These are phyloP conservation scores for Picus viridis DNA, from an alignment of 2,797 vertebrate species.

Conservation along the genomic window DNA sequence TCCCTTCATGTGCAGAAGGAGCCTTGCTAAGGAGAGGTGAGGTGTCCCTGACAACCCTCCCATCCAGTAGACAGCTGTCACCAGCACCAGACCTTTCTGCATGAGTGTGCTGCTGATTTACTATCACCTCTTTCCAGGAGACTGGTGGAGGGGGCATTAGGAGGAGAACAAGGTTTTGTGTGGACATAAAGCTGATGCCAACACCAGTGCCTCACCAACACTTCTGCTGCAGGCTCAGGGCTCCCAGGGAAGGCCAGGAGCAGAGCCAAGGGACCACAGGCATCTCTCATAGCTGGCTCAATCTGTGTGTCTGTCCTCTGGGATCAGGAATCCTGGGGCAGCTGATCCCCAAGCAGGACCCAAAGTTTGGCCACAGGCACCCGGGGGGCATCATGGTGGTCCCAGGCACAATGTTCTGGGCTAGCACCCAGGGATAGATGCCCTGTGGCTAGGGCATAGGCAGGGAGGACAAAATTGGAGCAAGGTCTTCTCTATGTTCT, in stretches of 20 bases:
- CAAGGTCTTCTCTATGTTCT: neutral
- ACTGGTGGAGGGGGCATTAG: rapidly evolving
- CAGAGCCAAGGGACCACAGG: rapidly evolving
- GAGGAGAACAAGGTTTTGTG: neutral
- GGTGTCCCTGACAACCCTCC: neutral
- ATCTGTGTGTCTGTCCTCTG: neutral
- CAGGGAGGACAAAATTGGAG: neutral
- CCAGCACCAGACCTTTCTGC: neutral
- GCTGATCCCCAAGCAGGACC: neutral
- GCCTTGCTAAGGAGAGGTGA: neutral
- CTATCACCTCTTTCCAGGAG: neutral
- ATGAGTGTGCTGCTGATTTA: neutral
- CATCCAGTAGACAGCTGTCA: neutral
- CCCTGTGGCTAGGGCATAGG: rapidly evolving
- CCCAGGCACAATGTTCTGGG: rapidly evolving
- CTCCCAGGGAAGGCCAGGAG: neutral
- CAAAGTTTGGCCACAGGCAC: neutral
- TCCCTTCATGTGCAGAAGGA: neutral
- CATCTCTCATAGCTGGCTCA: neutral
- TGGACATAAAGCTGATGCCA: neutral
- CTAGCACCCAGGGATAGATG: neutral
- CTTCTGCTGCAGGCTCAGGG: neutral
- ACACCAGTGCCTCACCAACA: rapidly evolving
- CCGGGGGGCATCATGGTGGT: neutral
- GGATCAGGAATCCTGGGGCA: neutral